phyloP scores from a whole-genome alignment of 1,140 invertebrate species.

The Luehdorfia chinensis region DNA sequence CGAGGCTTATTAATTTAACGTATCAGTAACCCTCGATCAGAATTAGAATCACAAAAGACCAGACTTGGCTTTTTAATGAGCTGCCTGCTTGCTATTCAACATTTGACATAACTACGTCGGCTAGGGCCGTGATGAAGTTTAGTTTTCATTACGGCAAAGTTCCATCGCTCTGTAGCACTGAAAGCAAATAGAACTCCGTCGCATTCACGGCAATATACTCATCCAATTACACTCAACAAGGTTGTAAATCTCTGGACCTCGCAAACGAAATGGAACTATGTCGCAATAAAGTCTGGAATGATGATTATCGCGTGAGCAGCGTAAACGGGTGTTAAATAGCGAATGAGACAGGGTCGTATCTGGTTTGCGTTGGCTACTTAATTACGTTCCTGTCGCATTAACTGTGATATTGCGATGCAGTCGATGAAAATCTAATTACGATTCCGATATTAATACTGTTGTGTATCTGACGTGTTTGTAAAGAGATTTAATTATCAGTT shows the following conservation, averaged over 20 bases:
- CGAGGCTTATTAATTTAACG: constrained; percentile 17
- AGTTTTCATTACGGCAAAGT: constrained; percentile 6
- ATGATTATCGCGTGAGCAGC: constrained; percentile 10
- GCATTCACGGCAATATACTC: constrained; percentile 4
- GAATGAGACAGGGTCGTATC: constrained; percentile 4
- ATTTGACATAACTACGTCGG: constrained; percentile 10
- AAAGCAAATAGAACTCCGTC: constrained; percentile 4
- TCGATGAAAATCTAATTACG: constrained; percentile 11
- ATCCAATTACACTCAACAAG: constrained; percentile 14
- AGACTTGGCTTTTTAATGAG: constrained; percentile 13
- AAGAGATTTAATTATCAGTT: too few species aligned
- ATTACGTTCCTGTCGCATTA: constrained; percentile 3
- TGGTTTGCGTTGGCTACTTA: not conserved
- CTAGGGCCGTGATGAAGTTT: not conserved
- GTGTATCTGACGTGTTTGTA: constrained; percentile 5
- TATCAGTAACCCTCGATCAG: constrained; percentile 1
- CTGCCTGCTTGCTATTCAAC: constrained; percentile 5
- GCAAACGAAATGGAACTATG: constrained; percentile 14
- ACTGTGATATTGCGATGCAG: constrained; percentile 8
- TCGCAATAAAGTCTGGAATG: constrained; percentile 8
- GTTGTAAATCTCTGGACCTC: constrained; percentile 12
- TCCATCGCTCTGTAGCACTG: constrained; percentile 5
- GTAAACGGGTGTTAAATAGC: not conserved
- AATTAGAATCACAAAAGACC: not conserved
- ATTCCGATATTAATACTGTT: constrained; percentile 2